Base-by-base conservation (phyloP, 2,797 vertebrate genomes). In the Taeniopygia guttata region DNA sequence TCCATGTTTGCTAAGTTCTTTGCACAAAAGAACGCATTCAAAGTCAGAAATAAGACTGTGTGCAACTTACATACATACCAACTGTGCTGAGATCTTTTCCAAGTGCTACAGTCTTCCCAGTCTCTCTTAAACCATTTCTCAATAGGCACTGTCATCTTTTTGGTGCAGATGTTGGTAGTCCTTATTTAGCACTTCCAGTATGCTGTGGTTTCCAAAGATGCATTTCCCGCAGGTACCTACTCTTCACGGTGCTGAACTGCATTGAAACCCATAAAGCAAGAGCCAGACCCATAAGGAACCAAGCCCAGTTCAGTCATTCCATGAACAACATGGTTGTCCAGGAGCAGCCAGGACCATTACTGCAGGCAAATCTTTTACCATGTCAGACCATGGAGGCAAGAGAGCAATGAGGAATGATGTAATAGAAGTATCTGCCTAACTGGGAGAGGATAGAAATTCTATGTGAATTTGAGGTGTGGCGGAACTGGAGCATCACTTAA, bases 311-410 rank as follows among this genome's bases (percentile, higher is more conserved):
- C 27, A n/a, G 16, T 45, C 45, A 34, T 5, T 2, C 43, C 3
- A 7, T 11, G 21, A 82, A 46, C 13, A 84, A 16, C 9, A 10
- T 0, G 0, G 16, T 5, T 63, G 5, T 36, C 63, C 17, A 67
- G 40, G 51, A 84, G 49, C 42, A 72, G 22, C 26, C n/a, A 54
- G 32, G 10, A 49, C 13, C 15, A 10, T 34, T 82, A 22, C 48
- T 5, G 0, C 30, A 68, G 49, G 36, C 16, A 62, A 55, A 7
- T 45, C 13, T 91, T 85, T 74, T 15, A 43, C 8, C 1, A 0
- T 40, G 3, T 51, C 18, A 73, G 49, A 40, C 27, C 3, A 7
- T 10, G 16, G 18, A 66, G 3, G 12, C 7, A 78, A 54, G 36
- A 86, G 13, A 72, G 7, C 9, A n/a, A 16, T 5, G 6, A 63